A percentile compares a stretch with the other conserved stretches of the same genome.
Evolutionary conservation across 1,140 invertebrate species (phyloP).

Genomic region (Globodera rostochiensis): DNA sequence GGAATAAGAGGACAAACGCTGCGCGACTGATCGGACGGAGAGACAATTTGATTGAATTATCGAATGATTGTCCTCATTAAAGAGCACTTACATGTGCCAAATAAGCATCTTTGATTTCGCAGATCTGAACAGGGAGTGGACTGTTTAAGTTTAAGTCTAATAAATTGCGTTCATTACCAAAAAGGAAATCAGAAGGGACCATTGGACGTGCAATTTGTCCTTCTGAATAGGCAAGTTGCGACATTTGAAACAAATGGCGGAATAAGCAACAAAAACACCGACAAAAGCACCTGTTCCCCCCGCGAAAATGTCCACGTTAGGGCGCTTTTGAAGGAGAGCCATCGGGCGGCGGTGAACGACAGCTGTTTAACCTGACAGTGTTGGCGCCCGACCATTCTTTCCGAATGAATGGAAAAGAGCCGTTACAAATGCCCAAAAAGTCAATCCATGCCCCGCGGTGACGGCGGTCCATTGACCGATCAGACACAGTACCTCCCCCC

Average conservation of each 20-base stretch:
- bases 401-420: conserved; percentile 38
- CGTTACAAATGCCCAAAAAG: too few species aligned
- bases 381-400: conserved; percentile 62
- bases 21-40: too few species aligned
- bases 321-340: conserved; percentile 61
- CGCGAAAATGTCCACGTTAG: conserved; percentile 51
- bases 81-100: conserved; percentile 55
- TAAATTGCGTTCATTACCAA: not conserved
- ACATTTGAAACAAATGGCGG: not conserved
- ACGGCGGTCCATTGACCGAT: too few species aligned
- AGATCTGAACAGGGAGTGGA: conserved; percentile 46
- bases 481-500: too few species aligned
- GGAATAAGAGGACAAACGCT: too few species aligned
- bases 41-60: too few species aligned
- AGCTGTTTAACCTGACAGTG: conserved; percentile 60
- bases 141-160: conserved; percentile 27
- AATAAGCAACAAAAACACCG: not conserved
- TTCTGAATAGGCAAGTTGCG: not conserved
- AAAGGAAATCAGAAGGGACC: conserved; percentile 27
- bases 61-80: not conserved
- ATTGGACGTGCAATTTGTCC: conserved; percentile 25
- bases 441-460: too few species aligned
- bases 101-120: conserved; percentile 63
- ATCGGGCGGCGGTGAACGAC: conserved; percentile 60
- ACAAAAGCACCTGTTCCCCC: conserved; percentile 44